Evolutionary conservation across 2,113 vertebrate genomes (phyloP).

Genomic region (Lophochroa leadbeateri): DNA sequence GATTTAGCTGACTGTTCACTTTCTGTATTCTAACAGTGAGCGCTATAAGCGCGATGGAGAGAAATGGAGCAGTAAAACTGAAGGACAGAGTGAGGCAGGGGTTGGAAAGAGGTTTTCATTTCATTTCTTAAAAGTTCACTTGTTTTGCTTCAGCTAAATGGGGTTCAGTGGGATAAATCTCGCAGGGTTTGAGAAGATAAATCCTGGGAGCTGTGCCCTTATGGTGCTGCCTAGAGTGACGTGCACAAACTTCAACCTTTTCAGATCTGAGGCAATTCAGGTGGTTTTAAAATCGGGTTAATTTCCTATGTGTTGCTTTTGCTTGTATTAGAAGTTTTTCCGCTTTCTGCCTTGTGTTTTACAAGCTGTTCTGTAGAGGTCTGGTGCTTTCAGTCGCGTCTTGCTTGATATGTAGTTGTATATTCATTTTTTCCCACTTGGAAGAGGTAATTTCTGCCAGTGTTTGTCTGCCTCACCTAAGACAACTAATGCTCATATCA

Average conservation of each 20-base stretch:
- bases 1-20: neutral
- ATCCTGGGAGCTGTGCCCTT: neutral
- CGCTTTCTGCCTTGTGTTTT: neutral
- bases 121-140: neutral
- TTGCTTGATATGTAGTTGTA: neutral
- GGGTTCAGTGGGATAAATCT: neutral
- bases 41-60: neutral
- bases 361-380: neutral
- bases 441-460: neutral
- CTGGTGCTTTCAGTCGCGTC: neutral
- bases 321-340: neutral
- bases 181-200: neutral
- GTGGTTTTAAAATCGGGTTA: neutral
- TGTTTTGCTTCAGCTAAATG: neutral
- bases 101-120: neutral
- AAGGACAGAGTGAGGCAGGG: neutral
- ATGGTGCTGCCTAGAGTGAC: neutral
- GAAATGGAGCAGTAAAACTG: neutral
- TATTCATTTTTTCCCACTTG: neutral
- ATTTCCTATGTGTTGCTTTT: neutral
- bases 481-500: accelerated
- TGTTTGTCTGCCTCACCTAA: neutral
- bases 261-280: neutral
- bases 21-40: neutral
- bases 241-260: neutral